These are phyloP conservation scores for Pachliopta kotzebuea DNA, from an alignment of 2,888 invertebrate genomes.

Conservation along the genomic window DNA sequence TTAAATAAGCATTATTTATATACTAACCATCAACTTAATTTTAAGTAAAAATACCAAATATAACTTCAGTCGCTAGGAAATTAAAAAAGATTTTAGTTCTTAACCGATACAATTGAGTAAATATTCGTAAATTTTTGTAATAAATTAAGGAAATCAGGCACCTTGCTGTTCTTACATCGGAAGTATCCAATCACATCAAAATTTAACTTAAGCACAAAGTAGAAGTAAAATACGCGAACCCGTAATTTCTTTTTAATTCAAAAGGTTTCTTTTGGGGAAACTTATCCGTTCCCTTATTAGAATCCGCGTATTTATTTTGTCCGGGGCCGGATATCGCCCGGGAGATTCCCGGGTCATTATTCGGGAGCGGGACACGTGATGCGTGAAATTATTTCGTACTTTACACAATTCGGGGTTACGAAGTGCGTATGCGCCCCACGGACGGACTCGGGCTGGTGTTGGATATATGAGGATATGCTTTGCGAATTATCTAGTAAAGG, in stretches of 20 bases:
- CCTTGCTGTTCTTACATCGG: neutral
- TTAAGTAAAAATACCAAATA: too few species aligned
- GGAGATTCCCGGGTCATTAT: constrained; percentile 72
- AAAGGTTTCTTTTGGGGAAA: constrained; percentile 45
- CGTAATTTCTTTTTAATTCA: constrained; percentile 47
- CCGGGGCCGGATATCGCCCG: constrained; percentile 48
- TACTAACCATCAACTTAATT: too few species aligned
- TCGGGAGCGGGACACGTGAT: constrained; percentile 70
- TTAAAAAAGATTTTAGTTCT: too few species aligned
- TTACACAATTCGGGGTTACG: constrained; percentile 68
- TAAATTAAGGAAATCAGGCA: too few species aligned
- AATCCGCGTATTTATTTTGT: constrained; percentile 63
- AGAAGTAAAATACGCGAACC: constrained; percentile 21
- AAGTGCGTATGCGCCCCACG: constrained; percentile 63
- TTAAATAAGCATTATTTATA: too few species aligned
- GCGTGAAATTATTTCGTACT: constrained; percentile 81
- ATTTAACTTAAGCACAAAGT: neutral
- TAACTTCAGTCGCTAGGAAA: too few species aligned
- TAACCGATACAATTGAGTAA: too few species aligned
- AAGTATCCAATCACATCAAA: neutral
- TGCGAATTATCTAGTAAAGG: neutral
- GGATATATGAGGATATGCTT: constrained; percentile 45
- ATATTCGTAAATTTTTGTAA: too few species aligned
- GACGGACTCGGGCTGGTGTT: constrained; percentile 42
- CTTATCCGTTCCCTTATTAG: constrained; percentile 59